Evolutionary conservation across 2,797 vertebrate genomes (phyloP).

Genomic region (Astyanax mexicanus): DNA sequence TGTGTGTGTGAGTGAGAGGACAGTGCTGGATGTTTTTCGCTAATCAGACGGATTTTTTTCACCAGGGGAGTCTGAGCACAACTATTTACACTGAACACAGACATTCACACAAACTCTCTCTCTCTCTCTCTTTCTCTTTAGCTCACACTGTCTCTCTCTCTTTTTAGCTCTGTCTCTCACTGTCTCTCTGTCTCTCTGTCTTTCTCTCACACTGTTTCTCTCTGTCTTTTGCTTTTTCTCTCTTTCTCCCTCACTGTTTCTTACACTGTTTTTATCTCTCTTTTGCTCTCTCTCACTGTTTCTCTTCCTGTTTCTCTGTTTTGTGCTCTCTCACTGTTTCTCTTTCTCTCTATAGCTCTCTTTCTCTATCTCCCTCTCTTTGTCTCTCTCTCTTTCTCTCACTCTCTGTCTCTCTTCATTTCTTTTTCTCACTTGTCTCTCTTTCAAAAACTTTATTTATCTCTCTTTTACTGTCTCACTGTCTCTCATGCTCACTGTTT

Average conservation of each 20-base stretch:
- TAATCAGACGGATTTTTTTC: neutral
- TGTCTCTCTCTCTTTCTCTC: neutral
- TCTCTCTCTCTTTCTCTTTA: no score
- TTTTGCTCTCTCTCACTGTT: neutral
- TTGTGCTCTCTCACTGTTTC: neutral
- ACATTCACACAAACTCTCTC: neutral
- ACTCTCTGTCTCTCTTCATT: neutral
- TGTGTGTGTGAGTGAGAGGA: neutral
- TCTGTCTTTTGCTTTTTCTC: neutral
- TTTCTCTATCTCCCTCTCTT: neutral
- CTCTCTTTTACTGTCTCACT: neutral
- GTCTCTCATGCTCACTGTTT: neutral
- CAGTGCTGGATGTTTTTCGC: slow-evolving; percentile 1
- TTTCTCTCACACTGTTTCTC: neutral
- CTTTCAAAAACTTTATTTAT: no score
- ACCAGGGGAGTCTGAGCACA: neutral
- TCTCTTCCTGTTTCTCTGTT: neutral
- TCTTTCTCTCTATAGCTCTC: neutral
- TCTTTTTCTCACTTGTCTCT: neutral
- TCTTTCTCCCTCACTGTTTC: neutral
- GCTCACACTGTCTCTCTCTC: no score
- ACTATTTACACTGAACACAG: neutral
- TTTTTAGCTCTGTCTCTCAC: neutral
- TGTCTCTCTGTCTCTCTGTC: neutral
- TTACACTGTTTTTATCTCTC: slow-evolving; percentile 16